Percentiles rank a stretch among this genome's conserved stretches.
These are phyloP conservation scores for Eleutherodactylus coqui DNA, from an alignment of 2,797 vertebrate species.

Conservation along the genomic window DNA sequence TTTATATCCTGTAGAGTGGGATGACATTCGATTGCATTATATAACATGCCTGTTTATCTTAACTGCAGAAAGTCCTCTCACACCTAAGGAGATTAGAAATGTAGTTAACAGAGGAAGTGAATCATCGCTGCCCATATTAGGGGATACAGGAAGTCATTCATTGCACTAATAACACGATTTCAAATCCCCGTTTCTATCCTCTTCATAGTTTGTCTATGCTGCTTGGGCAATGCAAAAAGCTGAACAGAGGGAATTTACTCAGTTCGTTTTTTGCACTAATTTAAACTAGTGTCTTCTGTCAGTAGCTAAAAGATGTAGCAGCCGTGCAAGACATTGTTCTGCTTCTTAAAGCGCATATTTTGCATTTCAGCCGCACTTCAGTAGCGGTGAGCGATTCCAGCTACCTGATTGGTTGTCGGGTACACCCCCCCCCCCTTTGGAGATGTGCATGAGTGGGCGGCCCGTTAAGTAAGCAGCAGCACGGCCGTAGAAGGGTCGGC, in stretches of 20 bases:
- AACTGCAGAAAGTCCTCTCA: slow-evolving; percentile 12
- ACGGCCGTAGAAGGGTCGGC: no score
- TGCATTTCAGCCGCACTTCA: no score
- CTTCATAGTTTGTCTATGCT: neutral
- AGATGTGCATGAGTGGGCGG: no score
- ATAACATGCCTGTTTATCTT: slow-evolving; percentile 43
- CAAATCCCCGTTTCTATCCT: neutral
- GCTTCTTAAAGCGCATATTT: no score
- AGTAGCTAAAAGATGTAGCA: neutral
- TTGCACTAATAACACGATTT: neutral
- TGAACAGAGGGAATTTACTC: neutral
- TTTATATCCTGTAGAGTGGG: slow-evolving; percentile 54
- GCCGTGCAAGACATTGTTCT: neutral
- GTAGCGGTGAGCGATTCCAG: no score
- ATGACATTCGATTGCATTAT: slow-evolving; percentile 50
- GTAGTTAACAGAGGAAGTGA: slow-evolving; percentile 24
- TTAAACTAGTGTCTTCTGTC: neutral
- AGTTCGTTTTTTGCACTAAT: neutral
- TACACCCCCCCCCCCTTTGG: no score
- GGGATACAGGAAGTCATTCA: slow-evolving; percentile 29
- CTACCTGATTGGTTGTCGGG: no score
- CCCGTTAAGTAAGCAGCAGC: no score
- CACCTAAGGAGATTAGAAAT: slow-evolving; percentile 18
- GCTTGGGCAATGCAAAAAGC: neutral
- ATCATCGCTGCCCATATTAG: slow-evolving; percentile 3